Conservation (phyloP, 1,140 invertebrate genomes). For the Eurosta solidaginis region DNA sequence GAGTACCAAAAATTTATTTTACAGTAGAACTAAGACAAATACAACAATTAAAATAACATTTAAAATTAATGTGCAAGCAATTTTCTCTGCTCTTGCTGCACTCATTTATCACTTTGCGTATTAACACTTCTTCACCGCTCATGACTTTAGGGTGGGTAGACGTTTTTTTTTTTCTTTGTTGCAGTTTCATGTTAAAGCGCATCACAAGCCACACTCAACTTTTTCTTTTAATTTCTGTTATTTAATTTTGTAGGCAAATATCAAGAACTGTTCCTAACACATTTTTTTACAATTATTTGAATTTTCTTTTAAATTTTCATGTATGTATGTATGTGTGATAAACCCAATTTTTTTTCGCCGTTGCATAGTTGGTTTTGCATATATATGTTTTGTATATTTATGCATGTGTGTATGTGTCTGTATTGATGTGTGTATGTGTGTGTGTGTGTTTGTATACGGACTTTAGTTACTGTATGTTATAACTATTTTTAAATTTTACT, state of each 20-base stretch:
- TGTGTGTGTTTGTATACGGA: neutral
- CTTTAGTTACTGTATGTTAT: neutral
- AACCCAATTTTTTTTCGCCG: no score
- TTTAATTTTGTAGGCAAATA: neutral
- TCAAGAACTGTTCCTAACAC: conserved; percentile 1
- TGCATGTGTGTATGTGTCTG: neutral
- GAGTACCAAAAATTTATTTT: no score
- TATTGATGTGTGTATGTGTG: neutral
- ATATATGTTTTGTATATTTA: neutral
- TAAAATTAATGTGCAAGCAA: no score
- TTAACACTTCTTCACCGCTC: neutral
- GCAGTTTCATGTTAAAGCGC: conserved; percentile 1
- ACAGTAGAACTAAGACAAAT: no score
- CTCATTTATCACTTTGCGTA: neutral
- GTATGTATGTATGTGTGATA: neutral
- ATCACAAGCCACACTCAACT: neutral
- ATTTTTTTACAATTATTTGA: conserved; percentile 5
- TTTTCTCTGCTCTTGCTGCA: no score
- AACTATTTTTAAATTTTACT: conserved; percentile 9
- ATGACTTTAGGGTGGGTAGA: conserved; percentile 25
- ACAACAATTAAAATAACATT: no score
- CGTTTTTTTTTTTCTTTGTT: neutral
- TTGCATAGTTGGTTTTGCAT: neutral
- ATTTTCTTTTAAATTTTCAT: neutral
- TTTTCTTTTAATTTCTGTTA: neutral